These are phyloP conservation scores for Cosmopolites sordidus DNA, from an alignment of 2,888 invertebrate genomes.

Conservation along the genomic window DNA sequence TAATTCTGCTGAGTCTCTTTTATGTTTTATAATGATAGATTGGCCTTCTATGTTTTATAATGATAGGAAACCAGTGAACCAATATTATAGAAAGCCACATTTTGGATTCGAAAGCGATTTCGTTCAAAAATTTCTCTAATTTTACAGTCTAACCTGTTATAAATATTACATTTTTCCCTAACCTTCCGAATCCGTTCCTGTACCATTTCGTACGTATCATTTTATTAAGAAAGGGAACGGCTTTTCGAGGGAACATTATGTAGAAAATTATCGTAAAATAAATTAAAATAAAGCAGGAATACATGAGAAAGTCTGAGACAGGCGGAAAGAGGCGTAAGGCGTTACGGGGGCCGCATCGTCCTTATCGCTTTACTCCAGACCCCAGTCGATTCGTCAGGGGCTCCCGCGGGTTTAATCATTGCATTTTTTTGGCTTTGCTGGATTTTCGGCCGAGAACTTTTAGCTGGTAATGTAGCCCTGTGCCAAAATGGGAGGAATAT, in stretches of 20 bases:
- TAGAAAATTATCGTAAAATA: conserved; percentile 17
- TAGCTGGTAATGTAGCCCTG: too few species aligned
- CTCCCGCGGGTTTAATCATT: conserved; percentile 6
- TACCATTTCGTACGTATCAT: conserved; percentile 1
- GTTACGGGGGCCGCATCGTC: not conserved
- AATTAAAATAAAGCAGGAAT: conserved; percentile 14
- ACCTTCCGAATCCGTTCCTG: conserved; percentile 5
- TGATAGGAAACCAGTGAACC: too few species aligned
- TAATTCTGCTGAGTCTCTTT: too few species aligned
- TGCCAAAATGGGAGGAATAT: too few species aligned
- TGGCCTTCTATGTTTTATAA: too few species aligned
- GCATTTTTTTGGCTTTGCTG: conserved; percentile 4
- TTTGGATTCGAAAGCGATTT: too few species aligned
- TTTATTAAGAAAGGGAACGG: conserved; percentile 8
- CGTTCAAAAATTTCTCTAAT: too few species aligned
- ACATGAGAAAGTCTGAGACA: conserved; percentile 7
- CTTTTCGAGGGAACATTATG: conserved; percentile 5
- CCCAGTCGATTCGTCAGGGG: conserved; percentile 14
- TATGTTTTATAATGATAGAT: too few species aligned
- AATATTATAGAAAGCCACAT: too few species aligned
- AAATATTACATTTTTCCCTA: too few species aligned
- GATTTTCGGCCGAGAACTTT: not conserved
- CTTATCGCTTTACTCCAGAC: conserved; percentile 11
- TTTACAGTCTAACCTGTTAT: too few species aligned
- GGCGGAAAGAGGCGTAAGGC: not conserved